Evolutionary conservation across 2,113 vertebrate genomes (phyloP).

Genomic region (Paracanthobrama guichenoti): DNA sequence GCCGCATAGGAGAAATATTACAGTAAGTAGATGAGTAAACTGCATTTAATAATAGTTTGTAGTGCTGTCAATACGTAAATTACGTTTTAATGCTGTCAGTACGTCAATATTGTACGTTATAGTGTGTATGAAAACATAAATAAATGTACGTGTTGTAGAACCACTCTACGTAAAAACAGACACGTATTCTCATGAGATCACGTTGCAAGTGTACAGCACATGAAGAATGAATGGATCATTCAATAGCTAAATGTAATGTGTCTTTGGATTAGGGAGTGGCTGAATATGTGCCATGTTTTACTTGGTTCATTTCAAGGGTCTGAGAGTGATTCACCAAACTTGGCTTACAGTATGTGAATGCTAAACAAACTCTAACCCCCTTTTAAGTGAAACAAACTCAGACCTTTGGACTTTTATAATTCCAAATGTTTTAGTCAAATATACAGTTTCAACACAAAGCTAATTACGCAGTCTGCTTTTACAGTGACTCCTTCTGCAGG

Average conservation of each 20-base stretch:
- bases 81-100: too few relatives aligned
- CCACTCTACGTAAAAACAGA: too few relatives aligned
- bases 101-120: too few relatives aligned
- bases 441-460: neutral
- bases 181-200: too few relatives aligned
- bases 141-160: too few relatives aligned
- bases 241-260: slow-evolving; percentile 19
- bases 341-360: neutral
- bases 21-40: too few relatives aligned
- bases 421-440: neutral
- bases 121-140: too few relatives aligned
- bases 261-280: slow-evolving; percentile 14
- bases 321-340: neutral
- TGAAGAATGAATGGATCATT: slow-evolving; percentile 39
- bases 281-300: neutral
- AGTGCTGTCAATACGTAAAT: too few relatives aligned
- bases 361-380: neutral
- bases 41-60: too few relatives aligned
- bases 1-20: too few relatives aligned
- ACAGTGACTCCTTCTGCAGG: neutral
- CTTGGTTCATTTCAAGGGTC: neutral
- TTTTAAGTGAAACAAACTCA: neutral
- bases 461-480: neutral
- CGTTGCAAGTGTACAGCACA: slow-evolving; percentile 25
- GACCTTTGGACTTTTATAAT: neutral